A percentile compares a stretch with the other conserved stretches of the same genome.
These are phyloP conservation scores for Dromiciops gliroides DNA, from an alignment of 2,113 vertebrate species.

Conservation along the genomic window DNA sequence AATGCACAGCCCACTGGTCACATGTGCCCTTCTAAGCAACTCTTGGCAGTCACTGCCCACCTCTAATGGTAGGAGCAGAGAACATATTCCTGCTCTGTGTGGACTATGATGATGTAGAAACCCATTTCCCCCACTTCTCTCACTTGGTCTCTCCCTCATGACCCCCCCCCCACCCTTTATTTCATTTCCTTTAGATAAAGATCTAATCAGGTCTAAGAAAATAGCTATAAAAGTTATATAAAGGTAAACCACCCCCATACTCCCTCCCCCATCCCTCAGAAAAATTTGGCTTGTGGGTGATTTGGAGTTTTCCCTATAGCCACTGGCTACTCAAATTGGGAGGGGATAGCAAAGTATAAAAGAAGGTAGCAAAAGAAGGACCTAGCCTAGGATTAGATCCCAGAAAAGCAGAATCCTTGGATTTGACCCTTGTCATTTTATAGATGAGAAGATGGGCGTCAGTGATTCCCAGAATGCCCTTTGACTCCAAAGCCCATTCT, in stretches of 20 bases:
- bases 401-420: not conserved
- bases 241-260: not conserved
- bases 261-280: not conserved
- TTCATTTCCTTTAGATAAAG: not conserved
- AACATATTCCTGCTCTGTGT: not conserved
- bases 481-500: not conserved
- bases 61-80: not conserved
- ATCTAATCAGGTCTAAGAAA: not conserved
- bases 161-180: not conserved
- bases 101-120: not conserved
- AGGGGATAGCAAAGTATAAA: not conserved
- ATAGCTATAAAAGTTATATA: not conserved
- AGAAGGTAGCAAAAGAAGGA: not conserved
- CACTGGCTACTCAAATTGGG: not conserved
- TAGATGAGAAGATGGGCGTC: not conserved
- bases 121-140: not conserved
- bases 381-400: not conserved
- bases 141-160: not conserved
- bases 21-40: not conserved
- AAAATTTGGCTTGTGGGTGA: not conserved
- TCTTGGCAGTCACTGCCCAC: not conserved
- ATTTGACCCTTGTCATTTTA: not conserved
- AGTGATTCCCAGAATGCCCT: not conserved
- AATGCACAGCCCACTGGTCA: not conserved
- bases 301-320: not conserved